Conservation (phyloP, 1,140 invertebrate genomes). For the Planococcus citri region DNA sequence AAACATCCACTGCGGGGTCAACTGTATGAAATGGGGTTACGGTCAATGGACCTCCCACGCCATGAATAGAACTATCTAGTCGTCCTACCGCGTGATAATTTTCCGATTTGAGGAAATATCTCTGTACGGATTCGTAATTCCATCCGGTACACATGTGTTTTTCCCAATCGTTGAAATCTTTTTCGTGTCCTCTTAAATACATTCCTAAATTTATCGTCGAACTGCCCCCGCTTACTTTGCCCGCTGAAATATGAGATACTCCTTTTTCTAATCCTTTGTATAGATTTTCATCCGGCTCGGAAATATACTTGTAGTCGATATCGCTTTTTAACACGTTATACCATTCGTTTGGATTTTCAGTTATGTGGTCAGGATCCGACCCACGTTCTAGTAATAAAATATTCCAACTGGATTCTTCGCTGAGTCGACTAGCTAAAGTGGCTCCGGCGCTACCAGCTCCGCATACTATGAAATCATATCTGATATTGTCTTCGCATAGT, state of each 20-base stretch:
- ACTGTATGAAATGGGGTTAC: constrained; percentile 48
- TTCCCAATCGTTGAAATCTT: constrained; percentile 47
- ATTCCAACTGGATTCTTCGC: constrained; percentile 45
- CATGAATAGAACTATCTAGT: constrained; percentile 45
- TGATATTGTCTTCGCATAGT: constrained; percentile 30
- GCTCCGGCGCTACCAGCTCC: constrained; percentile 43
- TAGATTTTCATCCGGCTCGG: not conserved
- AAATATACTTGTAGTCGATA: not conserved
- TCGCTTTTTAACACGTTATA: not conserved
- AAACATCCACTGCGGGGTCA: constrained; percentile 39
- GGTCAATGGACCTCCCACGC: constrained; percentile 49
- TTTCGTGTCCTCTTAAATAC: constrained; percentile 44
- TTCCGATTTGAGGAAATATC: constrained; percentile 72
- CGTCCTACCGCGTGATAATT: constrained; percentile 37
- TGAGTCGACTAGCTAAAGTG: constrained; percentile 40
- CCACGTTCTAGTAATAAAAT: constrained; percentile 42
- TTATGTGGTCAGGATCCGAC: constrained; percentile 42
- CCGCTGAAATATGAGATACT: constrained; percentile 26
- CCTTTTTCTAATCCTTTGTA: constrained; percentile 24
- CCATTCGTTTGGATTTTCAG: constrained; percentile 22
- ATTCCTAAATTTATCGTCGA: constrained; percentile 50
- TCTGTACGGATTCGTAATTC: constrained; percentile 49
- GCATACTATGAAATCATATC: constrained; percentile 34
- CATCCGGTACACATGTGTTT: constrained; percentile 35
- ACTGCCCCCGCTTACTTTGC: constrained; percentile 47